Base-by-base conservation (phyloP, 2,113 vertebrate genomes). In the Tinamus guttatus region DNA sequence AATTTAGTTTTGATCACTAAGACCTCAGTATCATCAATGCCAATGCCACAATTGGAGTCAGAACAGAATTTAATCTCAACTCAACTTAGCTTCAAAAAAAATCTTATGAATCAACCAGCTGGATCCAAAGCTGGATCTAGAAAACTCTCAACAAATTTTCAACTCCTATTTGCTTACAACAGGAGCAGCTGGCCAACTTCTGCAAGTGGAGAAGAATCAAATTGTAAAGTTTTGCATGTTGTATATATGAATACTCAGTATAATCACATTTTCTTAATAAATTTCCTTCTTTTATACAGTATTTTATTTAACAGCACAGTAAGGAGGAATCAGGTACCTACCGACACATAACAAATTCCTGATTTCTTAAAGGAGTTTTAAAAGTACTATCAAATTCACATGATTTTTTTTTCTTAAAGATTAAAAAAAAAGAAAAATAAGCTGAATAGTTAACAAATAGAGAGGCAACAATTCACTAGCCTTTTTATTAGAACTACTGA, bases 11-110 rank as follows among this genome's bases (percentile, higher is more conserved):
- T 32, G 58, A 17, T 2, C 81, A 32, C 40, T 36, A 24, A 74
- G 34, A 82, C 4, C 9, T 59, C 1, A 0, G 16, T 32, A 25
- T 38, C 56, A 75, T 30, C 1, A 0, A 38, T 8, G 22, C 2
- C 21, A 45, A 17, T 64, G 8, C 19, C 13, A 71, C 13, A 52
- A 13, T 38, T 60, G 3, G 11, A 69, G 2, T 18, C 21, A 25
- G 63, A 80, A 17, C 30, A 86, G 25, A 20, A 43, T 52, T 76
- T 86, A 36, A 45, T 11, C 9, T 45, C 43, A 65, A 49, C 20
- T 49, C 27, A 25, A 32, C 32, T 30, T 34, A 60, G 25, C 73
- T 81, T 47, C 77, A 32, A 73, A 71, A 52, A 80, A 40, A 8
- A 56, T 9, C 17, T 25, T 71, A 11, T 9, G 63, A 77, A 52